Percentiles rank a stretch among this genome's conserved stretches.
phyloP scores from a whole-genome alignment of 2,888 invertebrate species.

The Alcis repandata region DNA sequence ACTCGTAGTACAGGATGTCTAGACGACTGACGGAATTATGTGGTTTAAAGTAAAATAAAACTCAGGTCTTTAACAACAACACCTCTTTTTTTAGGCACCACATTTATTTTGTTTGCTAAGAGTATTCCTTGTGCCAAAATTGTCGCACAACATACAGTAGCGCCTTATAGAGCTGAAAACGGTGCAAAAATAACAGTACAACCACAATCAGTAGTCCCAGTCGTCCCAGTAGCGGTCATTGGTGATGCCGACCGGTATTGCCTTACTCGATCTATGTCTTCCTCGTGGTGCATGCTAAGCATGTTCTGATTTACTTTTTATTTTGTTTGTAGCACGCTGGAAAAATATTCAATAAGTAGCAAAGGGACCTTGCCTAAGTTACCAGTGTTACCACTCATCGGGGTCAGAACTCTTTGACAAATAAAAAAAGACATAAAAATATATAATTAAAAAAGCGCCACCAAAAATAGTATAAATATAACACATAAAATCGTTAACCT shows the following conservation, averaged over 20 bases:
- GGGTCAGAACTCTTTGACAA: neutral
- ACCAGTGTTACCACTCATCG: too few relatives aligned
- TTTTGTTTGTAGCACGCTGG: neutral
- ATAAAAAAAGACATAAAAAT: neutral
- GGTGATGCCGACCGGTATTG: conserved; percentile 23
- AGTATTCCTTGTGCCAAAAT: neutral
- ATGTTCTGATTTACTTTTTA: conserved; percentile 30
- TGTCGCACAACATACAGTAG: neutral
- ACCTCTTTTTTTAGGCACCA: neutral
- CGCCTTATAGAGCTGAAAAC: conserved; percentile 17
- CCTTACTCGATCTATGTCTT: conserved; percentile 12
- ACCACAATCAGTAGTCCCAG: conserved; percentile 6
- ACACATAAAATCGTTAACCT: too few relatives aligned
- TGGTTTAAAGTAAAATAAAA: too few relatives aligned
- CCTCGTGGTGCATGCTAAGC: conserved; percentile 16
- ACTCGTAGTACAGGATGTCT: too few relatives aligned
- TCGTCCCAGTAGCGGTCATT: conserved; percentile 7
- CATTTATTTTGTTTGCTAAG: neutral
- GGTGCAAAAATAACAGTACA: conserved; percentile 29
- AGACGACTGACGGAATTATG: too few relatives aligned
- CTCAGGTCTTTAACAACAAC: neutral
- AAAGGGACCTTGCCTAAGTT: neutral
- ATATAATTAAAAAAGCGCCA: too few relatives aligned
- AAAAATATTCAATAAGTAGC: conserved; percentile 2
- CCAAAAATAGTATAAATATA: too few relatives aligned